These are phyloP conservation scores for Amia ocellicauda DNA, from an alignment of 2,113 vertebrate genomes.

Conservation along the genomic window DNA sequence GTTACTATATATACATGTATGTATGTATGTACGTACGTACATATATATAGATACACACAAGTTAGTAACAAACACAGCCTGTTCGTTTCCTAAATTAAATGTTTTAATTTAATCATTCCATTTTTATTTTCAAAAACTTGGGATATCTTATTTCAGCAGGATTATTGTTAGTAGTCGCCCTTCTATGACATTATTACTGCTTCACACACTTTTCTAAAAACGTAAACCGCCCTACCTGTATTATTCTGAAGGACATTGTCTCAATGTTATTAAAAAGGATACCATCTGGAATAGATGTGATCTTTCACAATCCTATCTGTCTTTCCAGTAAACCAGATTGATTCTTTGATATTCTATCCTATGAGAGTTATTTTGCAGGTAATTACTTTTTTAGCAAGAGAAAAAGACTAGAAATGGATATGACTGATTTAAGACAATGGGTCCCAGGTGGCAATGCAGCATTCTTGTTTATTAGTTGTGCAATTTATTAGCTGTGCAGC, in stretches of 20 bases:
- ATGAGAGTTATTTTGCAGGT: background rate
- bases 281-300: background rate
- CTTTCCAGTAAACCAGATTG: background rate
- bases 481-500: background rate
- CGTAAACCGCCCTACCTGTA: too few relatives aligned
- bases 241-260: background rate
- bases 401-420: conserved; percentile 6
- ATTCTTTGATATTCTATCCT: conserved; percentile 3
- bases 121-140: too few relatives aligned
- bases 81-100: too few relatives aligned
- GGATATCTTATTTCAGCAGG: too few relatives aligned
- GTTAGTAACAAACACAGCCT: too few relatives aligned
- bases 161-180: too few relatives aligned
- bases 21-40: too few relatives aligned
- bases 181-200: too few relatives aligned
- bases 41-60: too few relatives aligned
- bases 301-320: background rate
- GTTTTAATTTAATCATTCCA: too few relatives aligned
- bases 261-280: background rate
- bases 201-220: too few relatives aligned
- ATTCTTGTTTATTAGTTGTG: conserved; percentile 6
- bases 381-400: conserved; percentile 3
- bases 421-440: conserved; percentile 11
- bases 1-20: too few relatives aligned
- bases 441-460: conserved; percentile 5